Percentiles rank a stretch among this genome's conserved stretches.
Evolutionary conservation across 2,888 invertebrate genomes (phyloP).

Genomic region (Zygogramma bicolorata): DNA sequence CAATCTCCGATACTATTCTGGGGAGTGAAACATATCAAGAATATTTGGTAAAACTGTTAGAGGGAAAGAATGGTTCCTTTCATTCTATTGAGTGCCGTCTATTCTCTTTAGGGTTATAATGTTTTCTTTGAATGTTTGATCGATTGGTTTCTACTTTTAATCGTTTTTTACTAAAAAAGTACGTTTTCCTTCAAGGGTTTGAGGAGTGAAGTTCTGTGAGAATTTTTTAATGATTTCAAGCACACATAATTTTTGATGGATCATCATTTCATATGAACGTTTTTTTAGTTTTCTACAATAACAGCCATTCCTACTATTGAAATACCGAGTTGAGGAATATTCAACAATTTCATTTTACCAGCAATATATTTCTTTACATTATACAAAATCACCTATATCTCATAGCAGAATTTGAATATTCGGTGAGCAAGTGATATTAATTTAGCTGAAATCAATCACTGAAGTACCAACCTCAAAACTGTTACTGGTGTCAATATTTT

Average conservation of each 20-base stretch:
- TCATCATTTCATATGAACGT: slow-evolving; percentile 13
- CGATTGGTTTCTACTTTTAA: slow-evolving; percentile 49
- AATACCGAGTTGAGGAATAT: too few relatives aligned
- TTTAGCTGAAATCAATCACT: too few relatives aligned
- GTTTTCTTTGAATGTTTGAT: slow-evolving; percentile 44
- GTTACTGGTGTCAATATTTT: too few relatives aligned
- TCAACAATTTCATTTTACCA: too few relatives aligned
- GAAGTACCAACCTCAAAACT: too few relatives aligned
- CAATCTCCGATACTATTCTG: background rate
- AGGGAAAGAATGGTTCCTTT: slow-evolving; percentile 42
- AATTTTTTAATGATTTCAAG: slow-evolving; percentile 43
- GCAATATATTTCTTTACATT: too few relatives aligned
- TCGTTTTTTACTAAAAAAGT: slow-evolving; percentile 40
- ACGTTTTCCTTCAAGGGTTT: slow-evolving; percentile 38
- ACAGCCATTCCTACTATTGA: too few relatives aligned
- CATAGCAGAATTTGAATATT: too few relatives aligned
- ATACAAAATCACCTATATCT: too few relatives aligned
- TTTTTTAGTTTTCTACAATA: background rate
- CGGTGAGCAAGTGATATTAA: too few relatives aligned
- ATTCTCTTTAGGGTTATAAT: slow-evolving; percentile 47
- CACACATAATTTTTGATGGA: slow-evolving; percentile 40
- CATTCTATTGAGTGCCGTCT: slow-evolving; percentile 40
- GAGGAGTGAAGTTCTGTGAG: slow-evolving; percentile 33
- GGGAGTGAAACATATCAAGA: slow-evolving; percentile 5
- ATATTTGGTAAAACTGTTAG: slow-evolving; percentile 37